Evolutionary conservation across 2,888 invertebrate species (phyloP).

Genomic region (Acleris literana): DNA sequence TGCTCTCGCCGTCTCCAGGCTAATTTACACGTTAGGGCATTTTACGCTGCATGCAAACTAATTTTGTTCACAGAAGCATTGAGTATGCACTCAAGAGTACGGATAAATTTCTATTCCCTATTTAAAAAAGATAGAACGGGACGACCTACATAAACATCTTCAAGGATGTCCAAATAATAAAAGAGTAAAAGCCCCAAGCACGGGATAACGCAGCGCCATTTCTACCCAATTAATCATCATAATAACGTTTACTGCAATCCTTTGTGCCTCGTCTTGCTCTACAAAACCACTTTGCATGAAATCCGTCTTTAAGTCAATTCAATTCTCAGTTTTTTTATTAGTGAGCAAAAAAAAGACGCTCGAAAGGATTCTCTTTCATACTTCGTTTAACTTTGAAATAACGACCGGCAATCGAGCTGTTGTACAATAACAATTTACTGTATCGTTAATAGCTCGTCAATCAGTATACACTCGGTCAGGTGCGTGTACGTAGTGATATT

Average conservation of each 20-base stretch:
- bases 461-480: slow-evolving; percentile 22
- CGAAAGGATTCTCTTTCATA: slow-evolving; percentile 28
- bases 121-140: neutral
- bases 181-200: slow-evolving; percentile 6
- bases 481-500: slow-evolving; percentile 11
- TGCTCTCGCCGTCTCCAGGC: slow-evolving; percentile 6
- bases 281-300: slow-evolving; percentile 34
- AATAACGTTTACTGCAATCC: slow-evolving; percentile 30
- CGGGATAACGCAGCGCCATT: slow-evolving; percentile 13
- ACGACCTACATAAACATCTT: neutral
- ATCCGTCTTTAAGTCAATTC: slow-evolving; percentile 28
- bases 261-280: slow-evolving; percentile 23
- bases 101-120: neutral
- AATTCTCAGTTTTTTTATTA: slow-evolving; percentile 26
- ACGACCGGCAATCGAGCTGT: slow-evolving; percentile 37
- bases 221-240: slow-evolving; percentile 32
- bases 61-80: slow-evolving; percentile 9
- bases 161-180: neutral
- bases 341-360: slow-evolving; percentile 25
- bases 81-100: neutral
- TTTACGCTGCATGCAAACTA: slow-evolving; percentile 13
- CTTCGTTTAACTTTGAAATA: slow-evolving; percentile 39
- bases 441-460: slow-evolving; percentile 35
- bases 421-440: slow-evolving; percentile 20
- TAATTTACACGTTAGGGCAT: slow-evolving; percentile 24